These are phyloP conservation scores for Leiothrix lutea DNA, from an alignment of 2,113 vertebrate genomes.

Conservation along the genomic window DNA sequence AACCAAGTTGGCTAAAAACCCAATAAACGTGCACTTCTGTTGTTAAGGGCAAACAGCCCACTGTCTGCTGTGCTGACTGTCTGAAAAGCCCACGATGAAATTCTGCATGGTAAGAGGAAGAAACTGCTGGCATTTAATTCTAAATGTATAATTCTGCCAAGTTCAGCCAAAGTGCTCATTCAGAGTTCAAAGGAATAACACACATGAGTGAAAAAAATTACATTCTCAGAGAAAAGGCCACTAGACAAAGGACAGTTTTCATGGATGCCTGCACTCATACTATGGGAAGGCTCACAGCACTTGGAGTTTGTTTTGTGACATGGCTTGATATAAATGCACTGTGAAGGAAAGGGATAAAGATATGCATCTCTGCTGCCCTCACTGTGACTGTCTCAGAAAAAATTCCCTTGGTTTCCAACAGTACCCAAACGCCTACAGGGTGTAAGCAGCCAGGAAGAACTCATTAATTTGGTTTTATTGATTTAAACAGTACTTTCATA, in stretches of 20 bases:
- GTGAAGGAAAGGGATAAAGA: constrained; percentile 66
- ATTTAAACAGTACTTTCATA: background rate
- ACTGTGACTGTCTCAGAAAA: constrained; percentile 18
- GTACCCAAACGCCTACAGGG: background rate
- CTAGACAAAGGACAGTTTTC: constrained; percentile 51
- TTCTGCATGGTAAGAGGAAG: constrained; percentile 42
- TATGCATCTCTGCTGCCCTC: constrained; percentile 37
- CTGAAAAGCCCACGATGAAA: background rate
- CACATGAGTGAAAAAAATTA: constrained; percentile 54
- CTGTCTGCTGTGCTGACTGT: background rate
- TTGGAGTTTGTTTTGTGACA: constrained; percentile 64
- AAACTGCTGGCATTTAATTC: constrained; percentile 30
- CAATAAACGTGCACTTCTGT: background rate
- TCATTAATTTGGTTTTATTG: background rate
- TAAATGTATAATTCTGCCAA: constrained; percentile 39
- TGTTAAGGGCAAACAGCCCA: background rate
- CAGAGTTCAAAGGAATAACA: constrained; percentile 66
- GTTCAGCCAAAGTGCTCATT: constrained; percentile 51
- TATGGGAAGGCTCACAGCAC: constrained; percentile 56
- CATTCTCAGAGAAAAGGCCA: constrained; percentile 60
- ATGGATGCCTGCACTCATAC: constrained; percentile 63
- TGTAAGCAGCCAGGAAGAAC: background rate
- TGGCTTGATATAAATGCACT: constrained; percentile 56
- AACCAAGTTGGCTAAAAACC: background rate
- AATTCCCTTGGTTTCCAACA: background rate